Evolutionary conservation across 2,888 invertebrate genomes (phyloP), one percentile per base, ranked within the genome.

Genomic region (Pocota personata): DNA sequence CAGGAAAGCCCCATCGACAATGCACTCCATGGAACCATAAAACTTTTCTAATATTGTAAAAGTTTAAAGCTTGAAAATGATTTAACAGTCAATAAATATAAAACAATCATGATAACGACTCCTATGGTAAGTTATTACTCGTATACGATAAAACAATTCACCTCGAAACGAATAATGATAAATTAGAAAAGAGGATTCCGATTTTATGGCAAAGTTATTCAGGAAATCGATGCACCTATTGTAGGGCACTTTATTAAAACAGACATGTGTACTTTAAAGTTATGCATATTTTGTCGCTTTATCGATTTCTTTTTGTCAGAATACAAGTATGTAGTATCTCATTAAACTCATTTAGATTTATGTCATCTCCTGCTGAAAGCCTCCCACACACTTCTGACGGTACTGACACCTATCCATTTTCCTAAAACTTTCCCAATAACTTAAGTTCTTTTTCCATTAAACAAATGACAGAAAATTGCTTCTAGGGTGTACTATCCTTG

Each of bases 141-240:
- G n/a, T n/a, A 24, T 1, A 10, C 43, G 16, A 32, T 30, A 62
- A 46, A 19, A 35, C 12, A 46, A 14, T 35, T 75, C 21, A 64
- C 32, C 52, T 43, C 40, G 30, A n/a, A n/a, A 48, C 24, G 24
- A 35, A 48, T 52, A n/a, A 6, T 10, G 21, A 57, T 32, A 32
- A 32, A 8, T 10, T 16, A n/a, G 12, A 52, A 10, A 24, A n/a
- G 10, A 35, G 57, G 30, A 19, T 16, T 48, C 6, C 7, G n/a
- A 30, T 57, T 58, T 48, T 14, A 72, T 27, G 55, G 43, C 55
- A 30, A 50, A n/a, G n/a, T 69, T 30, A 21, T 58, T 58, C 7
- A 3, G 19, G 14, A 8, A 57, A 46, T 71, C 32, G 12, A 55
- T 40, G n/a, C n/a, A 30, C 6, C 1, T 37, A 50, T 37, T 35